A percentile compares a stretch with the other conserved stretches of the same genome.
These are phyloP conservation scores for Apis dorsata DNA, from an alignment of 1,140 invertebrate genomes.

Conservation along the genomic window DNA sequence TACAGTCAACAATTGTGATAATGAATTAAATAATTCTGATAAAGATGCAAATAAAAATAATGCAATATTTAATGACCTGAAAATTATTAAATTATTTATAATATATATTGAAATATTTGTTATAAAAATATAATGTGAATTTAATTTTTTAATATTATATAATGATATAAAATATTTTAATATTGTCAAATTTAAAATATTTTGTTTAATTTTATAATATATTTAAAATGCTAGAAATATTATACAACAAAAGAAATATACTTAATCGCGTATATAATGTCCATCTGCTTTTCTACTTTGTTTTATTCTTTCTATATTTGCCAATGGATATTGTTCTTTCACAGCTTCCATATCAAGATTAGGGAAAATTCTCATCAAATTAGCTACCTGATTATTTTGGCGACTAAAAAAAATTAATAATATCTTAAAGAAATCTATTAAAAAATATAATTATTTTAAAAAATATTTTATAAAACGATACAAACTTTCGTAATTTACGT, in stretches of 20 bases:
- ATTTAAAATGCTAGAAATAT: slow-evolving; percentile 28
- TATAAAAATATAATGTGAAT: background rate
- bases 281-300: slow-evolving; percentile 81
- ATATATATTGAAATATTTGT: background rate
- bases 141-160: background rate
- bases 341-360: slow-evolving; percentile 87
- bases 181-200: background rate
- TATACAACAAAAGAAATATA: background rate
- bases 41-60: too few relatives aligned
- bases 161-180: background rate
- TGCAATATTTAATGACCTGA: background rate
- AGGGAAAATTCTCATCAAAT: slow-evolving; percentile 87
- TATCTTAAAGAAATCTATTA: background rate
- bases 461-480: slow-evolving; percentile 43
- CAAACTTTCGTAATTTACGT: slow-evolving; percentile 81
- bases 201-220: slow-evolving; percentile 6
- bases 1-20: too few relatives aligned
- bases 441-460: slow-evolving; percentile 30
- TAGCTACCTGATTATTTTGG: slow-evolving; percentile 84
- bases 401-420: slow-evolving; percentile 79
- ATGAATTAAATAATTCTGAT: too few relatives aligned
- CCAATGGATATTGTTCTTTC: slow-evolving; percentile 87
- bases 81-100: background rate
- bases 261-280: slow-evolving; percentile 81
- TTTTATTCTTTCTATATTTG: slow-evolving; percentile 86